Conservation (phyloP, 2,113 vertebrate species). For the Hydropotes inermis region DNA sequence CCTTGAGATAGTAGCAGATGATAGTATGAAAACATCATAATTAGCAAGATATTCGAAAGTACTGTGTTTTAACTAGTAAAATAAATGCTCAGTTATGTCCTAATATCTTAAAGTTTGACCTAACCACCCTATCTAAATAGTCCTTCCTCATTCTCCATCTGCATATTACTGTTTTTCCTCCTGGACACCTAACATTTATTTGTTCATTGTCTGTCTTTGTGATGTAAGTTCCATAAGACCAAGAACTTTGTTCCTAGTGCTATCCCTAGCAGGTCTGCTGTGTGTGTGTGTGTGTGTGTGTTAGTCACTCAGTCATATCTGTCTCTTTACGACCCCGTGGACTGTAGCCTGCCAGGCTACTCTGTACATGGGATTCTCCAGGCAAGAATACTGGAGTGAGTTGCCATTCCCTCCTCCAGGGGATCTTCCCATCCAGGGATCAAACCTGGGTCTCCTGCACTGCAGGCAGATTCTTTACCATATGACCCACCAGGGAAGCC, state of each 20-base stretch:
- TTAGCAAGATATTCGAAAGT: not conserved
- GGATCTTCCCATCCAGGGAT: not conserved
- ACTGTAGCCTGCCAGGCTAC: not conserved
- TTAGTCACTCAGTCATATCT: not conserved
- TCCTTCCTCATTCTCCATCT: not conserved
- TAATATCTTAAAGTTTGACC: not conserved
- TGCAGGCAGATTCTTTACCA: not conserved
- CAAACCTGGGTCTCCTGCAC: not conserved
- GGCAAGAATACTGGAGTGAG: not conserved
- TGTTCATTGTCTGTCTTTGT: not conserved
- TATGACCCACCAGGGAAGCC: not conserved
- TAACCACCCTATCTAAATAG: not conserved
- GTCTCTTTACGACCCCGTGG: accelerated
- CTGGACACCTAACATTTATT: not conserved
- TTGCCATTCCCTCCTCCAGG: not conserved
- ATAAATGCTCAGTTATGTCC: not conserved
- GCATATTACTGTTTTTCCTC: not conserved
- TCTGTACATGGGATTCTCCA: not conserved
- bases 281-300: not conserved
- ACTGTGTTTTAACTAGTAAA: not conserved
- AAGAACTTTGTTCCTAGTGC: not conserved
- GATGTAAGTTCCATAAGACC: not conserved
- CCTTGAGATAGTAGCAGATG: not conserved
- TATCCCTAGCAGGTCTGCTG: not conserved
- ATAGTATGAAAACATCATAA: not conserved